phyloP scores from a whole-genome alignment of 1,140 invertebrate species.

The Tetramorium parvispinum region DNA sequence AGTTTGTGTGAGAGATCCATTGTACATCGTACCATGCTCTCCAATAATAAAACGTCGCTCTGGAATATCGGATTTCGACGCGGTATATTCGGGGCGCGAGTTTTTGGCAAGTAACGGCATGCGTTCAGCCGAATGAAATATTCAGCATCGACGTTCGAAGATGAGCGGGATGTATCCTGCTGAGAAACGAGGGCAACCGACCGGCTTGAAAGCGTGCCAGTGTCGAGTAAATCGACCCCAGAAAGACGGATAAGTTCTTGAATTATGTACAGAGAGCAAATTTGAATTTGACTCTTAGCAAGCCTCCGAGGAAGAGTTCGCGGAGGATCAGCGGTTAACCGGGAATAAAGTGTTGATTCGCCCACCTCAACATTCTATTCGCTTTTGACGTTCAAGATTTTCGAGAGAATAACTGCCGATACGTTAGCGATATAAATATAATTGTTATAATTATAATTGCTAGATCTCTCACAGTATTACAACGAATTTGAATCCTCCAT shows the following conservation, averaged over 20 bases:
- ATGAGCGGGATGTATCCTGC: conserved; percentile 8
- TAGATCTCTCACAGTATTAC: neutral
- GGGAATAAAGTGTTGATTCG: conserved; percentile 24
- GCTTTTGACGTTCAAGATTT: neutral
- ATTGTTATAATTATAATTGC: conserved; percentile 1
- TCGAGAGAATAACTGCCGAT: neutral
- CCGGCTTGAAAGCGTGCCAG: conserved; percentile 19
- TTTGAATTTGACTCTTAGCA: conserved; percentile 42
- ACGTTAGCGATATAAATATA: neutral
- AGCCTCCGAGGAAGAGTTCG: neutral
- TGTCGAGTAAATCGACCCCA: conserved; percentile 52
- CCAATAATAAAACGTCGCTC: conserved; percentile 22
- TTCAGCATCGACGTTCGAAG: conserved; percentile 35
- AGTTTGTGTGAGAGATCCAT: neutral
- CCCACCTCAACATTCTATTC: neutral
- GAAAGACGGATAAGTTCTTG: conserved; percentile 49
- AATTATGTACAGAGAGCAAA: conserved; percentile 56
- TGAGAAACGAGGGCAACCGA: conserved; percentile 11
- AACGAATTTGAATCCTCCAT: neutral
- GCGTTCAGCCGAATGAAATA: conserved; percentile 42
- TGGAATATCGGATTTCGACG: conserved; percentile 35
- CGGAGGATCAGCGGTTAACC: conserved; percentile 19
- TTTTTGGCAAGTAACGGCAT: conserved; percentile 19
- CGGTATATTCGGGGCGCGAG: neutral
- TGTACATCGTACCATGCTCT: neutral